These are phyloP conservation scores for Thamnophis sirtalis DNA, from an alignment of 2,113 vertebrate species.

Conservation along the genomic window DNA sequence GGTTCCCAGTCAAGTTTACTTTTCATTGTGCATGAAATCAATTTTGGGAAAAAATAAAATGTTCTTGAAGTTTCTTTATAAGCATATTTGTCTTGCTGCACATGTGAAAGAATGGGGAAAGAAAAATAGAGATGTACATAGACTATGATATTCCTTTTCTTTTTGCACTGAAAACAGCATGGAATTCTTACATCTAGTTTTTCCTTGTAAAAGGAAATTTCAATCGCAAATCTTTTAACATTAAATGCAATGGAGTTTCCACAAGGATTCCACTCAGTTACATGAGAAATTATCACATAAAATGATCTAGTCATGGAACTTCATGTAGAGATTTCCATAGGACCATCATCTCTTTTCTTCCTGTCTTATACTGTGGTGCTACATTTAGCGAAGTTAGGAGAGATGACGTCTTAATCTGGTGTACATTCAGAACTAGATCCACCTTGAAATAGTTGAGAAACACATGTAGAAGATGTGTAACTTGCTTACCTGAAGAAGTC, in stretches of 20 bases:
- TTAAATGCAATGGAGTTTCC: not conserved
- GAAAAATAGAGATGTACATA: not conserved
- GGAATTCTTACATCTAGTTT: not conserved
- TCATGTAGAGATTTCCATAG: not conserved
- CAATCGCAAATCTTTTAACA: not conserved
- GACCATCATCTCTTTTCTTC: not conserved
- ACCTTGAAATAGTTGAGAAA: not conserved
- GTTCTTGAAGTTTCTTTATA: not conserved
- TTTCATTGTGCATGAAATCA: not conserved
- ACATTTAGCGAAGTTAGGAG: not conserved
- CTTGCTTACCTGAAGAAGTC: constrained; percentile 86
- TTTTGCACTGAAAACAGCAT: not conserved
- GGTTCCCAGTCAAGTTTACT: not conserved
- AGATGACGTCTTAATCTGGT: not conserved
- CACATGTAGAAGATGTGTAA: not conserved
- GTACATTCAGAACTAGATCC: not conserved
- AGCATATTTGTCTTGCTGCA: not conserved
- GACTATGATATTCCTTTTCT: not conserved
- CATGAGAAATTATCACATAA: not conserved
- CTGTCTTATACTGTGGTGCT: not conserved
- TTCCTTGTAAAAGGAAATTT: not conserved
- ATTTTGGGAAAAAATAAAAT: not conserved
- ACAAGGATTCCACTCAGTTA: not conserved
- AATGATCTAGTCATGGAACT: constrained; percentile 2
- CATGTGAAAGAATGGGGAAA: not conserved